Percentiles rank a stretch among this genome's conserved stretches.
These are phyloP conservation scores for Hapalemur alaotrensis DNA, from an alignment of 2,797 vertebrate genomes.

Conservation along the genomic window DNA sequence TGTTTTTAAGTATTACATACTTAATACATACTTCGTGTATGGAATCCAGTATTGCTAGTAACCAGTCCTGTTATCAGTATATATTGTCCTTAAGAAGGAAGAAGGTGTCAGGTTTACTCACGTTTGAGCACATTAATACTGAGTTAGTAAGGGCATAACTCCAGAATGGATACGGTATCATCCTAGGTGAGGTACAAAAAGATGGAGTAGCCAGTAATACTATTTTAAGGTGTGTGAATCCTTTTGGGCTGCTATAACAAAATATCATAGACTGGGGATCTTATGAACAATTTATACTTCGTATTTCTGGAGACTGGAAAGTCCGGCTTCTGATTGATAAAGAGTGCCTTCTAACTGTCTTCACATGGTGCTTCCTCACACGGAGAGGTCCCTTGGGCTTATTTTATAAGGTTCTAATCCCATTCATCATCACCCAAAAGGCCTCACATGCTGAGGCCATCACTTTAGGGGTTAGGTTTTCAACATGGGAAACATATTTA, in stretches of 20 bases:
- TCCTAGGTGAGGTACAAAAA: not conserved
- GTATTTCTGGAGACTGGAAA: not conserved
- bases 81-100: not conserved
- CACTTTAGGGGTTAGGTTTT: not conserved
- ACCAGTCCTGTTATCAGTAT: too few species aligned
- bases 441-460: not conserved
- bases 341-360: not conserved
- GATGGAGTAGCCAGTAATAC: not conserved
- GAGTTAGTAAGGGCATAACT: not conserved
- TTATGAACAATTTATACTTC: not conserved
- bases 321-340: not conserved
- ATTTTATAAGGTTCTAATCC: not conserved
- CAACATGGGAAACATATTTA: not conserved
- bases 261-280: not conserved
- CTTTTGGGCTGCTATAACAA: not conserved
- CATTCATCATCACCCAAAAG: not conserved
- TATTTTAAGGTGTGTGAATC: not conserved
- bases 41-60: not conserved
- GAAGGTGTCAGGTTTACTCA: not conserved
- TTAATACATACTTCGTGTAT: not conserved
- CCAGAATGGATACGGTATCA: not conserved
- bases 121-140: not conserved
- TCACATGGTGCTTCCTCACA: not conserved
- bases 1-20: not conserved
- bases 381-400: not conserved